These are phyloP conservation scores for Elgonia sp. DNA, from an alignment of 2,888 invertebrate species.

Conservation along the genomic window DNA sequence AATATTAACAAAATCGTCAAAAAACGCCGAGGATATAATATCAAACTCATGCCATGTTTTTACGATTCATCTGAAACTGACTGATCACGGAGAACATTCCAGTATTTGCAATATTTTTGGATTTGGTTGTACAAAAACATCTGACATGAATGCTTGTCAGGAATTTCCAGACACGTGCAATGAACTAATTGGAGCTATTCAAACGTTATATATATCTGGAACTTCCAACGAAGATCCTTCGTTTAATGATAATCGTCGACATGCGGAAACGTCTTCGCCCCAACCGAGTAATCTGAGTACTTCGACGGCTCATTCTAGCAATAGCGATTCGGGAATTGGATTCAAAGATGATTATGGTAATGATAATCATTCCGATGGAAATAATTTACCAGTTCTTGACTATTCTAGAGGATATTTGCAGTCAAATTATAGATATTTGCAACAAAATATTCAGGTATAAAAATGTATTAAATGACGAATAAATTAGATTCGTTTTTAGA, in stretches of 20 bases:
- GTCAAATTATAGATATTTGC: slow-evolving; percentile 42
- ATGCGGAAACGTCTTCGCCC: slow-evolving; percentile 89
- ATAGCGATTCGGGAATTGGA: slow-evolving; percentile 98
- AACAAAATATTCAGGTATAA: slow-evolving; percentile 40
- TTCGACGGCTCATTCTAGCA: slow-evolving; percentile 94
- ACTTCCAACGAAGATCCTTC: slow-evolving; percentile 82
- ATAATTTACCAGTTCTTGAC: slow-evolving; percentile 93
- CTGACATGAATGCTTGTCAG: slow-evolving; percentile 92
- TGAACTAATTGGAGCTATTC: slow-evolving; percentile 88
- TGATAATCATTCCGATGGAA: slow-evolving; percentile 93
- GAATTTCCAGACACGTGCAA: slow-evolving; percentile 96
- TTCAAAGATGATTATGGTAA: slow-evolving; percentile 96
- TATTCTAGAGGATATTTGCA: slow-evolving; percentile 87
- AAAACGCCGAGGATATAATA: slow-evolving; percentile 88
- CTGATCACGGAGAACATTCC: slow-evolving; percentile 93
- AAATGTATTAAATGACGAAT: too few species aligned
- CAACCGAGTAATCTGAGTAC: slow-evolving; percentile 95
- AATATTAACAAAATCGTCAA: slow-evolving; percentile 94
- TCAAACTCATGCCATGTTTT: slow-evolving; percentile 98
- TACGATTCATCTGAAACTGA: slow-evolving; percentile 95
- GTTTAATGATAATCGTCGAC: slow-evolving; percentile 81
- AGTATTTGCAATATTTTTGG: slow-evolving; percentile 94
- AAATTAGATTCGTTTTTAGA: too few species aligned
- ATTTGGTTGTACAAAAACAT: slow-evolving; percentile 94
- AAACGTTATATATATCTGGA: slow-evolving; percentile 87